These are phyloP conservation scores for Oreochromis tanganicae DNA, from an alignment of 2,113 vertebrate species.

Conservation along the genomic window DNA sequence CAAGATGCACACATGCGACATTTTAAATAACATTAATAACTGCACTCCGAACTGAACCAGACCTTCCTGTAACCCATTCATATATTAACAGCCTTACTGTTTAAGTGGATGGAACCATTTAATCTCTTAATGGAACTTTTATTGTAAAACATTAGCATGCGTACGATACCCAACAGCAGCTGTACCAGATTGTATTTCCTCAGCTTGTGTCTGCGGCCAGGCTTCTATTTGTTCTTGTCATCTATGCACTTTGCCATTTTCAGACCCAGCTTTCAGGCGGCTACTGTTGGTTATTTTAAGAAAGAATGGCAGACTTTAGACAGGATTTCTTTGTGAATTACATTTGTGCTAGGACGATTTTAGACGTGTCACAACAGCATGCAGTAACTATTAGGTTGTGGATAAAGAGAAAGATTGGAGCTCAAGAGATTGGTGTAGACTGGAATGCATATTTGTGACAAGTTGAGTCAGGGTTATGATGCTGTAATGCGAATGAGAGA, in stretches of 20 bases:
- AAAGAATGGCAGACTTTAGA: neutral
- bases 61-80: neutral
- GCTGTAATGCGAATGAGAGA: neutral
- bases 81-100: neutral
- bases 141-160: neutral
- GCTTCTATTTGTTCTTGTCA: neutral
- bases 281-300: neutral
- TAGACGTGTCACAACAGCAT: neutral
- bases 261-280: neutral
- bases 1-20: neutral
- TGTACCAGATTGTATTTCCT: neutral
- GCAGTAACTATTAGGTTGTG: neutral
- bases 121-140: neutral
- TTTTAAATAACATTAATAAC: neutral
- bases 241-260: neutral
- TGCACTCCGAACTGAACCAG: neutral
- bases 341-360: neutral
- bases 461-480: neutral
- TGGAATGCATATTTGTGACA: neutral
- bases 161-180: neutral
- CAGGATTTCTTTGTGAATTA: neutral
- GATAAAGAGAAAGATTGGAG: neutral
- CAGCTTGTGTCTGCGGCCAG: neutral
- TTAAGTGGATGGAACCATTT: neutral
- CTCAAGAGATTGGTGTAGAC: neutral